Evolutionary conservation across 2,888 invertebrate genomes (phyloP), one percentile per base, ranked within the genome.

Genomic region (Catonia carolina): DNA sequence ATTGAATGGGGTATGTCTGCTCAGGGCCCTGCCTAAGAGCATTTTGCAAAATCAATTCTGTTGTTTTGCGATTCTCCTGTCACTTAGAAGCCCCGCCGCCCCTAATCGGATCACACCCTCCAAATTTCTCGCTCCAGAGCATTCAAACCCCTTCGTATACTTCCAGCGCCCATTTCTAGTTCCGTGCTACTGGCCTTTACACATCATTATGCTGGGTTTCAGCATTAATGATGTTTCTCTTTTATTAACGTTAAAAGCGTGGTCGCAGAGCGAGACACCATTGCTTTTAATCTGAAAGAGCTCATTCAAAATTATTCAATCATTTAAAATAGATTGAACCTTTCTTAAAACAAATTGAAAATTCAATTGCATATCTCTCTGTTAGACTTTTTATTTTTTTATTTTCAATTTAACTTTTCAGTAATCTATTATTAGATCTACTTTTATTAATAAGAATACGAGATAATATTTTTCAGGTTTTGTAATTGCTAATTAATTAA

Each of bases 1-100:
- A 42, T 42, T 23, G 42, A 42, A 42, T 42, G 42, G 42, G 42
- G 42, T 42, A 42, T 42, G 42, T 42, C 42, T 42, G 42, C 42
- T 42, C 22, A 42, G 23, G 42, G 42, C 42, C 42, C 42, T 27
- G 42, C 42, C 42, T 42, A 42, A 42, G 42, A 42, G 42, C 42
- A 42, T 42, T 42, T 42, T 42, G 42, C 42, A 42, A 42, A 42
- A 42, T 42, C 42, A 42, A 42, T 42, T 42, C 42, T 20, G 42
- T 42, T 42, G 42, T 42, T 42, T 42, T 42, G 42, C 42, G 42
- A 42, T 42, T 42, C 42, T 42, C 42, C 42, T 42, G 42, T 42
- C 42, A 42, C 42, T 42, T 42, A 42, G 42, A 42, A 15, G 18
- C 18, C 18, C 14, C 18, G 12, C 42, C 42, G 22, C 17, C 42